Evolutionary conservation across 2,797 vertebrate species (phyloP).

Genomic region (Argyrosomus regius): DNA sequence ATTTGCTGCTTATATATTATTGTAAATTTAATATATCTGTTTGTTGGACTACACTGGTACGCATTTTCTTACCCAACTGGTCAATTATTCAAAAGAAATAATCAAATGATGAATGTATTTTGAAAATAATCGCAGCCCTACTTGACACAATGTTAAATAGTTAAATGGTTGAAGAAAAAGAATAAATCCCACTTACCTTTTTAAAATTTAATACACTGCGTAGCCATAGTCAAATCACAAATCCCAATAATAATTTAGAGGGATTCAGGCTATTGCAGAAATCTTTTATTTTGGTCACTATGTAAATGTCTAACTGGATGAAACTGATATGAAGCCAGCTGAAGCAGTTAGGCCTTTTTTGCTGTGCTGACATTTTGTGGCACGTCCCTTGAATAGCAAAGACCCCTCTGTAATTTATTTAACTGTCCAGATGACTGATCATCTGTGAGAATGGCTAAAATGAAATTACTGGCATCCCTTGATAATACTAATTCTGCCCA

Average conservation of each 20-base stretch:
- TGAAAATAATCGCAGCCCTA: neutral
- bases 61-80: too few species aligned
- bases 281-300: neutral
- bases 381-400: neutral
- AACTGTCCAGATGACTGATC: conserved; percentile 36
- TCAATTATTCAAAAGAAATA: neutral
- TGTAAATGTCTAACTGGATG: neutral
- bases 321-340: neutral
- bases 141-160: neutral
- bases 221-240: neutral
- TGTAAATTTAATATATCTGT: neutral
- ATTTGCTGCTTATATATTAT: neutral
- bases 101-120: neutral
- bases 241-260: neutral
- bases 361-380: neutral
- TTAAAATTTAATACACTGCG: neutral
- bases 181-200: neutral
- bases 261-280: neutral
- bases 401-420: conserved; percentile 21
- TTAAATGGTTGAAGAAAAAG: too few species aligned
- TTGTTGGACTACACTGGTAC: neutral
- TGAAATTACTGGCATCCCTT: conserved; percentile 34
- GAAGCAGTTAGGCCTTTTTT: neutral
- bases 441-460: conserved; percentile 23
- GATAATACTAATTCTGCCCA: conserved; percentile 1